Base-by-base conservation (phyloP, 2,113 vertebrate genomes). In the Strix uralensis region DNA sequence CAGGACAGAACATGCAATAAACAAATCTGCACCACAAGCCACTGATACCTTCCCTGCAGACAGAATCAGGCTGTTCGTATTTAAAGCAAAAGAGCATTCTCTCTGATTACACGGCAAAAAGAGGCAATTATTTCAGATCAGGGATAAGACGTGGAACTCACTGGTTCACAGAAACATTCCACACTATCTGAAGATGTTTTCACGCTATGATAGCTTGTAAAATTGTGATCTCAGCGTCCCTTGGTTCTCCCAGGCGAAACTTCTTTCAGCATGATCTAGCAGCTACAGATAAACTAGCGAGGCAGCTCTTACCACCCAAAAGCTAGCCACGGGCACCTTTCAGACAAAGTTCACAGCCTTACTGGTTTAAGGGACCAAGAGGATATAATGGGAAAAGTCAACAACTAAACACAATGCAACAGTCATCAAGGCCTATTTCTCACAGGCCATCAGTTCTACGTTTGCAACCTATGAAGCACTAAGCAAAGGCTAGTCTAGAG, bases 1-100 rank as follows among this genome's bases (percentile, higher is more conserved):
- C 4, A 7, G 7, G 29, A 65, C n/a, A 49, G 9, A 29, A 14
- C 2, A 29, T 0, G 6, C 13, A 5, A 55, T 49, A n/a, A 32
- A 46, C 40, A 73, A 4, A 36, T 0, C 71, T 40, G 46, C 22
- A 66, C 12, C 34, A 7, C 17, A 29, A 87, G n/a, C 29, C 46
- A 26, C 34, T 1, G 10, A 3, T 3, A 49, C 6, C 42, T 22
- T 46, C 42, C 32, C 81, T 22, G 46, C 29, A 63, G 49, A n/a
- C 52, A 88, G 13, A 14, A 11, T 8, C 54, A 49, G 22, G 21
- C 71, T 83, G 74, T 0, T 69, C 57, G 15, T 5, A 3, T 7
- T 38, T 15, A 12, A 63, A 58, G n/a, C 54, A 51, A 81, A 16
- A 16, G 66, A 69, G 17, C n/a, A 61, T 36, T 32, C 32, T 66